Base-by-base conservation (phyloP, 2,888 invertebrate species). In the Drosophila koepferae region DNA sequence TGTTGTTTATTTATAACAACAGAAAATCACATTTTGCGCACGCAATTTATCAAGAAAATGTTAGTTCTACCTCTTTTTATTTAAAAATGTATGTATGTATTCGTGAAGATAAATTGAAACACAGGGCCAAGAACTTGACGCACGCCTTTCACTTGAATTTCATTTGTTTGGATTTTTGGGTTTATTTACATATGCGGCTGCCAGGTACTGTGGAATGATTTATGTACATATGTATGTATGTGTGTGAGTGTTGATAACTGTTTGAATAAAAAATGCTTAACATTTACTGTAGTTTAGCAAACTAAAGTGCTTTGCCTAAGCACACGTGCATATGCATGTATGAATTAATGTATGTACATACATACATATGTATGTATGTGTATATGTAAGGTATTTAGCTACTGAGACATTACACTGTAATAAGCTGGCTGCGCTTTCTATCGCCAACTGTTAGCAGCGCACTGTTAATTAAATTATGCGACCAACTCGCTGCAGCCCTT, bases 401-500 rank as follows among this genome's bases (percentile, higher is more conserved):
- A 10, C 6, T 8, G 53, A 10, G 49, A 49, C 31, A n/a, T 10
- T 31, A 36, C 5, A 49, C 31, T n/a, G 31, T 34, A n/a, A n/a
- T 12, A 23, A 43, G 34, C 44, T 34, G 20, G 63, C 59, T 49
- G 55, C 59, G 34, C 34, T n/a, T 20, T 46, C 18, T 63, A n/a
- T 41, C 44, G 77, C 63, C 68, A 69, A 38, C 71, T 64, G 48
- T 90, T 88, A 82, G 70, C 65, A 72, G 67, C 71, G 60, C 67
- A 72, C 62, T 89, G 84, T 77, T 84, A 89, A 84, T 84, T 83
- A 64, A 86, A 89, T 83, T 86, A 81, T 67, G 68, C 71, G 46
- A 14, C 63, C 14, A 10, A 12, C 18, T 12, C 18, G 3, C 28
- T 43, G 23, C 36, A 6, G 14, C 9, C 12, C 3, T 16, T 43